Percentiles rank a stretch among this genome's conserved stretches.
These are phyloP conservation scores for Poeciliopsis turrubarensis DNA, from an alignment of 2,113 vertebrate species.

Conservation along the genomic window DNA sequence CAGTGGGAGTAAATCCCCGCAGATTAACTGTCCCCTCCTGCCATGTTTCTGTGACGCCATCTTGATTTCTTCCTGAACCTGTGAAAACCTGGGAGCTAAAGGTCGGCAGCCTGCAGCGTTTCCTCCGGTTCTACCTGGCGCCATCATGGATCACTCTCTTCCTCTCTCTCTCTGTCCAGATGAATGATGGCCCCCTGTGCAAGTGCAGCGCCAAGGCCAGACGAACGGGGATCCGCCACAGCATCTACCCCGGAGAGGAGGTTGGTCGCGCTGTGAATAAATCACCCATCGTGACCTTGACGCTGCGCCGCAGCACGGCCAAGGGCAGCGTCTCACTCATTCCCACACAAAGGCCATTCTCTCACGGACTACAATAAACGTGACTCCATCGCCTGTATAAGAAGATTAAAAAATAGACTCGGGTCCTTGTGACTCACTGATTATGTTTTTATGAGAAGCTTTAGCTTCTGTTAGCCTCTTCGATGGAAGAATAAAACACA, in stretches of 20 bases:
- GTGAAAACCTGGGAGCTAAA: slow-evolving; percentile 13
- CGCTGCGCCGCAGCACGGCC: slow-evolving; percentile 34
- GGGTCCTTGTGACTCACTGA: slow-evolving; percentile 11
- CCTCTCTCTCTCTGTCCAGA: slow-evolving; percentile 78
- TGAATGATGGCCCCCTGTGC: slow-evolving; percentile 98
- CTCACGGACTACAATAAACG: slow-evolving; percentile 10
- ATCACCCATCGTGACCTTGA: slow-evolving; percentile 70
- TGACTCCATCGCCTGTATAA: slow-evolving; percentile 15
- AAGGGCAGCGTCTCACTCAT: slow-evolving; percentile 40
- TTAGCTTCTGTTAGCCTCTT: neutral
- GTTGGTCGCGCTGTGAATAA: slow-evolving; percentile 76
- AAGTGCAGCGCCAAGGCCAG: slow-evolving; percentile 98
- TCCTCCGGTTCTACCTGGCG: neutral
- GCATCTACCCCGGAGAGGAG: slow-evolving; percentile 98
- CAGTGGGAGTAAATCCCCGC: too few species aligned
- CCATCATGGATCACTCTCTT: too few species aligned
- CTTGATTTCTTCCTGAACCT: neutral
- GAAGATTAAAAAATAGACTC: slow-evolving; percentile 10
- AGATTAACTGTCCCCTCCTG: neutral
- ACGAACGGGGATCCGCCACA: slow-evolving; percentile 95
- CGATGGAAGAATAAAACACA: fast-evolving
- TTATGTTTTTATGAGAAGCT: slow-evolving; percentile 21
- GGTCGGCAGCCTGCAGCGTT: slow-evolving; percentile 33
- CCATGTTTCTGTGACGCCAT: neutral
- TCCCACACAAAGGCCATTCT: slow-evolving; percentile 3